Conservation (phyloP, 1,140 invertebrate species). For the Ylistrum balloti region DNA sequence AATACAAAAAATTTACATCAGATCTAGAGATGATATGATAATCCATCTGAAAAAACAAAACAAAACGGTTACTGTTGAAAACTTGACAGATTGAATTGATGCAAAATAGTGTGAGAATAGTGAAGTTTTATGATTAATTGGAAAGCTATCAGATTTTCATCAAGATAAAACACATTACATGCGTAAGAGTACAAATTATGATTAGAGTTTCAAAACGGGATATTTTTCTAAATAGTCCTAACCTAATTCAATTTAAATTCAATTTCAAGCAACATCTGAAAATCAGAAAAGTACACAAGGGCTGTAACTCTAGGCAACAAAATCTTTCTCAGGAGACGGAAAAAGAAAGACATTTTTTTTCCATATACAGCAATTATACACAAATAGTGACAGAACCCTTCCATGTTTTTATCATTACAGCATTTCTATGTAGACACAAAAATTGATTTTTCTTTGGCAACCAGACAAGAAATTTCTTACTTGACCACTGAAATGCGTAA, state of each 20-base stretch:
- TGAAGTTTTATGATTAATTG: neutral
- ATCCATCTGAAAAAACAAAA: neutral
- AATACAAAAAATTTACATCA: no score
- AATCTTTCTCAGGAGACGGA: neutral
- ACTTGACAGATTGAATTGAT: neutral
- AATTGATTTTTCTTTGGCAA: neutral
- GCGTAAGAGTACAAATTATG: neutral
- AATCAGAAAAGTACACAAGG: neutral
- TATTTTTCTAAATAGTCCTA: neutral
- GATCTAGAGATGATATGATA: neutral
- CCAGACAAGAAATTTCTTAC: neutral
- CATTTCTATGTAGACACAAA: slow-evolving; percentile 18
- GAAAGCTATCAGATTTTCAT: neutral
- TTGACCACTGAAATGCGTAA: slow-evolving; percentile 10
- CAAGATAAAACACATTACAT: neutral
- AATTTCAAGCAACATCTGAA: neutral
- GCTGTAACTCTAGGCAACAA: neutral
- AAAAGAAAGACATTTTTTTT: neutral
- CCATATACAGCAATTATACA: neutral
- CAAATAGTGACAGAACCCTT: slow-evolving; percentile 4
- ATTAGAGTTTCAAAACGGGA: neutral
- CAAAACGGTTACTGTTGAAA: neutral
- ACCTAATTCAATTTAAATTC: neutral
- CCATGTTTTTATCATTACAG: neutral
- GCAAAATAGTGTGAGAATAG: neutral